A percentile compares a stretch with the other conserved stretches of the same genome.
Conservation (phyloP, 2,113 vertebrate genomes). For the Otus sunia region DNA sequence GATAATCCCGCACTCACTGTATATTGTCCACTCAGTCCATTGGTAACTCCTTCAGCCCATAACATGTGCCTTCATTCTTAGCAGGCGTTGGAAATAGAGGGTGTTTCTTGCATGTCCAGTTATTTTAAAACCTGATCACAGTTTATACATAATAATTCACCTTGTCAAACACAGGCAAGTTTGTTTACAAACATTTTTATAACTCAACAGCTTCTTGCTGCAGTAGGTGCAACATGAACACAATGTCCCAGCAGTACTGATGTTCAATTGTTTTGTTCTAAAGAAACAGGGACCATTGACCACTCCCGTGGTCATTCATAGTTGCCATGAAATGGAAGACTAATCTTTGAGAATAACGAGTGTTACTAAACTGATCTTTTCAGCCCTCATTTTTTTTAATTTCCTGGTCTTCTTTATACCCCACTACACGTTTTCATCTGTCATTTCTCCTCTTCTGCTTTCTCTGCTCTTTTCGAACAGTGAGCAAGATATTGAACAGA, state of each 20-base stretch:
- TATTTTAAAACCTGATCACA: background rate
- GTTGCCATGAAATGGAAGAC: rapidly evolving
- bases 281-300: background rate
- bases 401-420: background rate
- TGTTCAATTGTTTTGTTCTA: background rate
- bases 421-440: background rate
- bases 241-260: rapidly evolving
- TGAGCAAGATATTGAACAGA: background rate
- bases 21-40: background rate
- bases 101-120: background rate
- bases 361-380: background rate
- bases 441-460: background rate
- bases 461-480: background rate
- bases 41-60: background rate
- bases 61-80: background rate
- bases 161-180: background rate
- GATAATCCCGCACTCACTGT: background rate
- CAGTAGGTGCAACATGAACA: background rate
- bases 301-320: background rate
- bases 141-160: background rate
- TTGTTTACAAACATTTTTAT: background rate
- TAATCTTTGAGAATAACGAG: background rate
- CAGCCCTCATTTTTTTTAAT: background rate
- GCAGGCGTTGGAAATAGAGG: background rate
- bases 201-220: background rate